Percentiles rank a stretch among this genome's conserved stretches.
Evolutionary conservation across 2,797 vertebrate species (phyloP).

Genomic region (Poecilia wingei): DNA sequence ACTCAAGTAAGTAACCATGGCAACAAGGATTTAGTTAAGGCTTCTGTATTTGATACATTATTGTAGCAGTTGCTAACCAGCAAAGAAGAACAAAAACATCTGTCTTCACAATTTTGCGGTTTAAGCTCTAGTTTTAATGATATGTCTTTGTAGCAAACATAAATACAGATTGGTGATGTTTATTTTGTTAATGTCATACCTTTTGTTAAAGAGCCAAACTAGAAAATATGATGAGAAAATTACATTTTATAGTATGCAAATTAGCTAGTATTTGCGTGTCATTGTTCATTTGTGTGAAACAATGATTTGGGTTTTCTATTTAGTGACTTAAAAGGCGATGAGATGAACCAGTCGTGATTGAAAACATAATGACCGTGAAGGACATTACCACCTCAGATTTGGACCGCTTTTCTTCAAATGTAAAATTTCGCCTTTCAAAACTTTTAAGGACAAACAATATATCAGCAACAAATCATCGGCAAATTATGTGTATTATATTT

Average conservation of each 20-base stretch:
- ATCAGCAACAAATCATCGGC: too few species aligned
- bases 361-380: not conserved
- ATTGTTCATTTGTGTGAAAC: not conserved
- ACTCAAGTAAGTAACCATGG: not conserved
- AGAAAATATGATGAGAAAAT: too few species aligned
- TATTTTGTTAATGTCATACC: not conserved
- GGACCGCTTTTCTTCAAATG: not conserved
- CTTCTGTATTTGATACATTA: not conserved
- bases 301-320: not conserved
- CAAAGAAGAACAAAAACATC: constrained; percentile 1
- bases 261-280: not conserved
- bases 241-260: not conserved
- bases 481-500: too few species aligned
- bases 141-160: not conserved
- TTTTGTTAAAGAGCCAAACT: not conserved
- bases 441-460: too few species aligned
- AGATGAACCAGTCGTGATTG: not conserved
- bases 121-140: not conserved
- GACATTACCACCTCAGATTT: not conserved
- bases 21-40: constrained; percentile 1
- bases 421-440: not conserved
- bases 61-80: not conserved
- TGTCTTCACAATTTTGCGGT: not conserved
- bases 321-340: not conserved
- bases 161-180: not conserved